These are phyloP conservation scores for Ceriagrion tenellum DNA, from an alignment of 2,888 invertebrate species.

Conservation along the genomic window DNA sequence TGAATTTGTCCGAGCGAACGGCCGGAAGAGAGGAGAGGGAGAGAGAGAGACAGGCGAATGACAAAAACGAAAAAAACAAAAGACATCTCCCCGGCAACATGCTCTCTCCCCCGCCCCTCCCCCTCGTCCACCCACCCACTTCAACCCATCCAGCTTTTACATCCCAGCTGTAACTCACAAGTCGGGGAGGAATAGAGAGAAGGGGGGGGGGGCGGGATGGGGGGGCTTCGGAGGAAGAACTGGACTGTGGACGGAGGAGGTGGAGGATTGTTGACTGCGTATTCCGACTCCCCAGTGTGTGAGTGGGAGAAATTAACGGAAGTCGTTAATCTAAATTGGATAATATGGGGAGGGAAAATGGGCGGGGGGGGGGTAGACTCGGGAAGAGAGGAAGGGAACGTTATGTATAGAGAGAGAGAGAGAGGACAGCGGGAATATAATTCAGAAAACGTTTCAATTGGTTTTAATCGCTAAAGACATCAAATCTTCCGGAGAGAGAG, in stretches of 20 bases:
- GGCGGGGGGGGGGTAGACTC: background rate
- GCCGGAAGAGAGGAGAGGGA: constrained; percentile 4
- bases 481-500: constrained; percentile 50
- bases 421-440: constrained; percentile 40
- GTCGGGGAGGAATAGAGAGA: background rate
- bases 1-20: constrained; percentile 59
- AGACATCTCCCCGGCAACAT: constrained; percentile 36
- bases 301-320: constrained; percentile 62
- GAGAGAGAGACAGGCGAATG: background rate
- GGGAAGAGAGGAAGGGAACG: background rate
- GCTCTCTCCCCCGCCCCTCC: background rate
- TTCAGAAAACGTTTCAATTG: constrained; percentile 61
- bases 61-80: constrained; percentile 33
- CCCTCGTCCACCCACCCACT: background rate
- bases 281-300: background rate
- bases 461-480: constrained; percentile 66
- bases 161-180: constrained; percentile 50
- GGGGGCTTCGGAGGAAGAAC: background rate
- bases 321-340: constrained; percentile 67
- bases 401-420: background rate
- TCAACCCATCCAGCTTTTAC: background rate
- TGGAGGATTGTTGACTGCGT: constrained; percentile 34
- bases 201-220: background rate
- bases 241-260: background rate
- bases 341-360: constrained; percentile 47